Percentiles rank a stretch among this genome's conserved stretches.
phyloP scores from a whole-genome alignment of 92 coral and sea anemone species.

The Pocillopora meandrina region DNA sequence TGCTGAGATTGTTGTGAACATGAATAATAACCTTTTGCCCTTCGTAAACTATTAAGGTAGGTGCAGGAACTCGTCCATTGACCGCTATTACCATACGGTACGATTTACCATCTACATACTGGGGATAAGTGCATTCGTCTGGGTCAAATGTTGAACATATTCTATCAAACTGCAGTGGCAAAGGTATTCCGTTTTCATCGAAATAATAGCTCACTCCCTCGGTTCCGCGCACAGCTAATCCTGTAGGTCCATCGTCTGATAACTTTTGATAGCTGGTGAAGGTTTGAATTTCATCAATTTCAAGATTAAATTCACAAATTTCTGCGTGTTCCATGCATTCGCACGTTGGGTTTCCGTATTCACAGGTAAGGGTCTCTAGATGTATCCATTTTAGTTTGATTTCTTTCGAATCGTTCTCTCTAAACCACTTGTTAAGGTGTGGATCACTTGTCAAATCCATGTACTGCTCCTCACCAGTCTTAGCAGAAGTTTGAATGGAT shows the following conservation, averaged over 20 bases:
- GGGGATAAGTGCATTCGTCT: constrained; percentile 25
- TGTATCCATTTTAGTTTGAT: not conserved
- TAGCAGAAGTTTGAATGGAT: constrained; percentile 5
- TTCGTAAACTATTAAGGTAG: constrained; percentile 66
- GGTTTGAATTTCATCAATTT: constrained; percentile 15
- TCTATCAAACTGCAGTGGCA: not conserved
- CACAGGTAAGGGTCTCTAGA: not conserved
- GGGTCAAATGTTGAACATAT: constrained; percentile 3
- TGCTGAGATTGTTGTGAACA: constrained; percentile 48
- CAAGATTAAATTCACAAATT: constrained; percentile 12
- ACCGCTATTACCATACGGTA: constrained; percentile 56
- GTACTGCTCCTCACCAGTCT: constrained; percentile 1
- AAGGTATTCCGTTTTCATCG: not conserved
- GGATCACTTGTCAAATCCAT: not conserved
- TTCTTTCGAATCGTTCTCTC: not conserved
- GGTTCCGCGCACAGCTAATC: constrained; percentile 7
- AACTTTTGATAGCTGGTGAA: not conserved
- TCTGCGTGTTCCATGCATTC: not conserved
- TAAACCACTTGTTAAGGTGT: constrained; percentile 5
- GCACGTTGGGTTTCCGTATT: not conserved
- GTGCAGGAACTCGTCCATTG: constrained; percentile 74
- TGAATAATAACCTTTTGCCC: constrained; percentile 54
- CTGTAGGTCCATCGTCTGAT: constrained; percentile 5
- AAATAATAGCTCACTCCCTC: constrained; percentile 17
- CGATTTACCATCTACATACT: constrained; percentile 46